Percentiles rank a stretch among this genome's conserved stretches.
Conservation (phyloP, 1,140 invertebrate species). For the Pachypeltis micranthus region DNA sequence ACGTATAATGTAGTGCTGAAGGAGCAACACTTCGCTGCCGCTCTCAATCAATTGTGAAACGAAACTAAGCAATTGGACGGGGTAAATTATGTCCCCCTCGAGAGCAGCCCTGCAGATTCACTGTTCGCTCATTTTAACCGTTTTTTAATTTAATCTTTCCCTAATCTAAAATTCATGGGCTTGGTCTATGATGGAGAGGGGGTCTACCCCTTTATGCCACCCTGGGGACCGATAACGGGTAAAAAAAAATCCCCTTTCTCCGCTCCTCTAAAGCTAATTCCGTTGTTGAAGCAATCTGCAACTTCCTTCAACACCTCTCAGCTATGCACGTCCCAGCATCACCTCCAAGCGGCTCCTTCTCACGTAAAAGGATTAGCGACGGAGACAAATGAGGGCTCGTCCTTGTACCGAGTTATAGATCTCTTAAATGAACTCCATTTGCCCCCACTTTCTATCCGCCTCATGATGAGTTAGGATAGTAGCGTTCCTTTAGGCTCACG, state of each 20-base stretch:
- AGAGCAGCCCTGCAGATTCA: background rate
- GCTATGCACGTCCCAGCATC: background rate
- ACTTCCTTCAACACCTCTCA: too few relatives aligned
- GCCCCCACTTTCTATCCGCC: background rate
- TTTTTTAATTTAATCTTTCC: slow-evolving; percentile 9
- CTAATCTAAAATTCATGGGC: slow-evolving; percentile 3
- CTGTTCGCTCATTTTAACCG: background rate
- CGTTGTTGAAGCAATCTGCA: background rate
- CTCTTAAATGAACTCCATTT: background rate
- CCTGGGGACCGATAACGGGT: background rate
- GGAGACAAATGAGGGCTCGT: background rate
- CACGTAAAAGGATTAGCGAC: background rate
- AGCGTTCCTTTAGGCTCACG: too few relatives aligned
- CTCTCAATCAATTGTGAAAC: background rate
- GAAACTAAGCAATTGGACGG: background rate
- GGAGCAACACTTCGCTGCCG: too few relatives aligned
- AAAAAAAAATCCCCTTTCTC: background rate
- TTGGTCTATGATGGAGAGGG: slow-evolving; percentile 1
- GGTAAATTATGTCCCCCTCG: background rate
- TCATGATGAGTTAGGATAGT: too few relatives aligned
- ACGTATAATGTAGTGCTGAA: too few relatives aligned
- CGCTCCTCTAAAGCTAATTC: background rate
- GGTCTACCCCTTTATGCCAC: slow-evolving; percentile 1
- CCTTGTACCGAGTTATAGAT: background rate
- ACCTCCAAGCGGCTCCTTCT: background rate